Evolutionary conservation across 2,797 vertebrate species (phyloP).

Genomic region (Lutjanus argentimaculatus): DNA sequence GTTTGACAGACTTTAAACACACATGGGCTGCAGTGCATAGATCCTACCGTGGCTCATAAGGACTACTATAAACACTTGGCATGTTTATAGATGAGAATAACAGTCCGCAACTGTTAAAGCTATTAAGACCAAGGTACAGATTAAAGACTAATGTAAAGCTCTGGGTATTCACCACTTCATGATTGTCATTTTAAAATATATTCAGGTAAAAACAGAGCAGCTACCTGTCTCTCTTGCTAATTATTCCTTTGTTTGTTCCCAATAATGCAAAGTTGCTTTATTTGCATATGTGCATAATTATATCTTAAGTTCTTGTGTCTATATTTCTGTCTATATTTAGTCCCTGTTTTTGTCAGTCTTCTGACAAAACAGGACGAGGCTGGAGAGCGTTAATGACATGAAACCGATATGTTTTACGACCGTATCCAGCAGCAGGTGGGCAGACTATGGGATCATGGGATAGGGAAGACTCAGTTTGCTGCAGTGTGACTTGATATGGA

Average conservation of each 20-base stretch:
- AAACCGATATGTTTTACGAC: conserved; percentile 57
- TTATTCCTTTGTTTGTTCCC: conserved; percentile 10
- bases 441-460: conserved; percentile 45
- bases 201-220: not conserved
- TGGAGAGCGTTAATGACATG: conserved; percentile 39
- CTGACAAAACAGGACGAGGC: not conserved
- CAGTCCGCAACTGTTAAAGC: conserved; percentile 13
- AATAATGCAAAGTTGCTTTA: conserved; percentile 40
- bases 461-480: conserved; percentile 12
- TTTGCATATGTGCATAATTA: not conserved
- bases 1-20: conserved; percentile 64
- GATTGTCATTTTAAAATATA: not conserved
- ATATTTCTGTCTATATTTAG: too few species aligned
- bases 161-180: not conserved
- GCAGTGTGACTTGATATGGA: conserved; percentile 15
- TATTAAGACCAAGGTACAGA: conserved; percentile 9
- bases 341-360: conserved; percentile 3
- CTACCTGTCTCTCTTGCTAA: not conserved
- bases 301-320: not conserved
- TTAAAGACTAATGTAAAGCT: not conserved
- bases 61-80: conserved; percentile 48
- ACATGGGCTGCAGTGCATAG: conserved; percentile 5
- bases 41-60: conserved; percentile 20
- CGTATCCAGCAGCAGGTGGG: conserved; percentile 56
- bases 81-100: conserved; percentile 36